Percentiles rank a stretch among this genome's conserved stretches.
These are phyloP conservation scores for Drosophila nigrodunni DNA, from an alignment of 1,140 invertebrate species.

Conservation along the genomic window DNA sequence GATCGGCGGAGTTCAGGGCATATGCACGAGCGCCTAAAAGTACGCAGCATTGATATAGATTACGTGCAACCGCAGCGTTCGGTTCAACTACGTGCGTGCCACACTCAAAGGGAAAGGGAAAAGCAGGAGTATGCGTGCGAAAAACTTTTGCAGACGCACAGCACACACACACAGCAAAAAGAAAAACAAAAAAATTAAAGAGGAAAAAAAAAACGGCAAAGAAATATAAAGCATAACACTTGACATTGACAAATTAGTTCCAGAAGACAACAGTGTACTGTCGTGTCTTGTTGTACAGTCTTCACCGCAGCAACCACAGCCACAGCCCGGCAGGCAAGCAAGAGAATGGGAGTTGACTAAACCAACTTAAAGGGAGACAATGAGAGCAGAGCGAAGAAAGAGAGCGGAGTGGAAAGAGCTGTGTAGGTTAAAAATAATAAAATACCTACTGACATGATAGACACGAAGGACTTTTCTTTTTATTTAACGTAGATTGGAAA, in stretches of 20 bases:
- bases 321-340: background rate
- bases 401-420: slow-evolving; percentile 8
- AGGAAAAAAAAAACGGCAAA: slow-evolving; percentile 11
- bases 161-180: slow-evolving; percentile 23
- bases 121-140: slow-evolving; percentile 46
- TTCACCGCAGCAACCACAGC: background rate
- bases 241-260: slow-evolving; percentile 84
- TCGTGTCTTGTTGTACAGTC: slow-evolving; percentile 23
- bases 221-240: slow-evolving; percentile 83
- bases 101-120: background rate
- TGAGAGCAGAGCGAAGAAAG: background rate
- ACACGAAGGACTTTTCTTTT: slow-evolving; percentile 82
- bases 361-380: slow-evolving; percentile 36
- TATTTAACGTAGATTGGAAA: slow-evolving; percentile 84
- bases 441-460: slow-evolving; percentile 84
- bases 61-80: slow-evolving; percentile 64
- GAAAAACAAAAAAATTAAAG: slow-evolving; percentile 22
- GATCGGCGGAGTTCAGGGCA: background rate
- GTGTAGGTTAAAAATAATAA: slow-evolving; percentile 81
- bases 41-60: slow-evolving; percentile 72
- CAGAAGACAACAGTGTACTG: slow-evolving; percentile 68
- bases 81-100: slow-evolving; percentile 26
- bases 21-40: slow-evolving; percentile 68
- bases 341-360: slow-evolving; percentile 48
- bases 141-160: slow-evolving; percentile 64